Evolutionary conservation across 2,888 invertebrate genomes (phyloP).

Genomic region (Megamerina dolium): DNA sequence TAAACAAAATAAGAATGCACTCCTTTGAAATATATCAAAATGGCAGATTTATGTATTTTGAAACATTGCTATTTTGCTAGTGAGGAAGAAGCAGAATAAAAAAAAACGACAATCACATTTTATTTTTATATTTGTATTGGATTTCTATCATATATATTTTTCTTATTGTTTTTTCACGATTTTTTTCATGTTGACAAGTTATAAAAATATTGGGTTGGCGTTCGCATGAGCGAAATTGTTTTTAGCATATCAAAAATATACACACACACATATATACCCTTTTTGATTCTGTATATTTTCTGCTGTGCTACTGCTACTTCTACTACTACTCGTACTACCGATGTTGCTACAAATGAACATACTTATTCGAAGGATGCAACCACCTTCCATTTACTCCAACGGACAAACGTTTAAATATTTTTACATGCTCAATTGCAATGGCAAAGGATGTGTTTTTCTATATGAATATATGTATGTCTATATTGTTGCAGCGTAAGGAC

Average conservation of each 20-base stretch:
- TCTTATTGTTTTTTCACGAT: conserved; percentile 2
- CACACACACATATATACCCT: too few relatives aligned
- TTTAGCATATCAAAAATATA: conserved; percentile 9
- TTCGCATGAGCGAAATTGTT: conserved; percentile 11
- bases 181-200: neutral
- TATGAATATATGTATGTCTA: too few relatives aligned
- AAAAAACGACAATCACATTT: neutral
- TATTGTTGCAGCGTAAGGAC: too few relatives aligned
- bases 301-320: too few relatives aligned
- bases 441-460: conserved; percentile 1
- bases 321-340: too few relatives aligned
- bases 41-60: conserved; percentile 15
- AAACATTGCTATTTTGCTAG: conserved; percentile 8
- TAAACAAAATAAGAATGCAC: too few relatives aligned
- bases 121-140: neutral
- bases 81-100: neutral
- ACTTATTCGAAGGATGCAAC: too few relatives aligned
- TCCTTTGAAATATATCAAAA: too few relatives aligned
- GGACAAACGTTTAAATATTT: conserved; percentile 37
- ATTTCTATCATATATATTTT: too few relatives aligned
- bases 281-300: too few relatives aligned
- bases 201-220: conserved; percentile 14
- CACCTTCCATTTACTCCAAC: too few relatives aligned
- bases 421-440: conserved; percentile 30
- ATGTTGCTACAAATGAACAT: too few relatives aligned